These are phyloP conservation scores for Caenorhabditis panamensis DNA, from an alignment of 2,888 invertebrate species.

Conservation along the genomic window DNA sequence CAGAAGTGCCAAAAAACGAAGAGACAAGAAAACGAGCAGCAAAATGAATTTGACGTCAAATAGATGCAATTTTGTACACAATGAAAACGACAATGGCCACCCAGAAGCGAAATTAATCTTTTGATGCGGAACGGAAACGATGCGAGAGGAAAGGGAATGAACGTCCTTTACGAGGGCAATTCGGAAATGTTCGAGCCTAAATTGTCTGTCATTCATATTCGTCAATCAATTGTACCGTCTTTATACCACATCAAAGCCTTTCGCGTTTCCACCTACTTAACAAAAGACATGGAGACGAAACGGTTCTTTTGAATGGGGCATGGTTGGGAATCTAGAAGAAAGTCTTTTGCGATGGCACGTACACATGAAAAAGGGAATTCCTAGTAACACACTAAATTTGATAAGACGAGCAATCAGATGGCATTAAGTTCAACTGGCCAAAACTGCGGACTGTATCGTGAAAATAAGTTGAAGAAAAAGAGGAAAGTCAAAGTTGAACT, in stretches of 20 bases:
- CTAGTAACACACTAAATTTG: slow-evolving; percentile 20
- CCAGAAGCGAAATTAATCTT: not conserved
- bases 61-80: not conserved
- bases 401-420: slow-evolving; percentile 19
- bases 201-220: not conserved
- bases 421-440: not conserved
- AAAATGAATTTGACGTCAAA: not conserved
- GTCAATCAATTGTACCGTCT: not conserved
- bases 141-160: not conserved
- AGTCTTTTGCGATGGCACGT: slow-evolving; percentile 31
- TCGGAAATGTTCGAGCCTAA: not conserved
- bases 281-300: not conserved
- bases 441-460: too few species aligned
- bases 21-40: not conserved
- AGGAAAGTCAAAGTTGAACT: slow-evolving; percentile 1
- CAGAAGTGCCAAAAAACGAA: too few species aligned
- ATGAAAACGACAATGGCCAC: not conserved
- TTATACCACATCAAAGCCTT: not conserved
- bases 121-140: not conserved
- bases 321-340: too few species aligned
- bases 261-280: not conserved
- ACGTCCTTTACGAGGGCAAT: slow-evolving; percentile 4
- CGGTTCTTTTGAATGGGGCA: slow-evolving; percentile 1
- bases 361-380: slow-evolving; percentile 9
- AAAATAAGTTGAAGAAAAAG: not conserved